Base-by-base conservation (phyloP, 2,888 invertebrate genomes). In the Tridacna crocea region DNA sequence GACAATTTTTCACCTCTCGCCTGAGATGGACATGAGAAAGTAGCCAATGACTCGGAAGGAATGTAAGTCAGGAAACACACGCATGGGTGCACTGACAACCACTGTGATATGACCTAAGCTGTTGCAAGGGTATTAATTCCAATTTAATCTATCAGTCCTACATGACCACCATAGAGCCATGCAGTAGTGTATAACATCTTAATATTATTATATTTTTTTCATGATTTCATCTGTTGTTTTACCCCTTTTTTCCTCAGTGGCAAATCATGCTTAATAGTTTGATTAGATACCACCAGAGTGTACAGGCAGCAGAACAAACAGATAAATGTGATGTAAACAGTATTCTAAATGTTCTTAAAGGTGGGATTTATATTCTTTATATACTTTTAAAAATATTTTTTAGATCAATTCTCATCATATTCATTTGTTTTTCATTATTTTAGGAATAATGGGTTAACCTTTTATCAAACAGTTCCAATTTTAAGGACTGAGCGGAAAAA, bases 191-290 rank as follows among this genome's bases (percentile, higher is more conserved):
- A 55, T 55, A 10, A 10, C n/a, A 6, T 55, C n/a, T 3, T 55
- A 55, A 6, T 55, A 55, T n/a, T 55, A 3, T 55, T 55, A 55
- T 10, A 19, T 19, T n/a, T n/a, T 55, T 55, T 19, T 10, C n/a
- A 17, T 55, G 19, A 6, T 55, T 55, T 55, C 10, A 55, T 17
- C 4, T 55, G 19, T 55, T 4, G 3, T 63, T 63, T n/a, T 70
- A n/a, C n/a, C n/a, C n/a, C n/a, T 58, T 77, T 19, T 60, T 24
- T n/a, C 75, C 83, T 75, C 77, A 85, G 85, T 85, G 85, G 85
- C 74, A 75, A 66, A 60, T 36, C 24, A 70, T 83, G 58, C 26
- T 85, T 36, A 63, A 79, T 19, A 77, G 72, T n/a, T 46, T 85
- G 46, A 47, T 68, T 0, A n/a, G 27, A 15, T 68, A 46, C 46